A percentile compares a stretch with the other conserved stretches of the same genome.
These are phyloP conservation scores for Mormyrus lacerda DNA, from an alignment of 2,113 vertebrate species.

Conservation along the genomic window DNA sequence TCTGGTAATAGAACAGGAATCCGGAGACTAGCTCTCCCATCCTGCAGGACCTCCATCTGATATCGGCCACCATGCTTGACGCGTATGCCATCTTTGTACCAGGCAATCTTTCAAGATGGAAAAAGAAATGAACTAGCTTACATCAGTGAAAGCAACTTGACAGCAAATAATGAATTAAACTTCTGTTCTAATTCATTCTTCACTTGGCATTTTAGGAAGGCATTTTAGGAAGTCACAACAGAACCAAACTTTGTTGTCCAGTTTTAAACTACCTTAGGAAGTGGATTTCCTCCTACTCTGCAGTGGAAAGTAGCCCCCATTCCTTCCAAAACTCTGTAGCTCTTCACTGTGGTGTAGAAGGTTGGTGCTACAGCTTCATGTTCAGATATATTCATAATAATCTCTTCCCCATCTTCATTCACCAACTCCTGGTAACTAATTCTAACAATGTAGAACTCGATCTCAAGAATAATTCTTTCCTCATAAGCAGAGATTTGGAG, in stretches of 20 bases:
- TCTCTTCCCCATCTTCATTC: conserved; percentile 81
- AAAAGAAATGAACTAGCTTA: background rate
- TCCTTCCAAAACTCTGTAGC: conserved; percentile 88
- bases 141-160: background rate
- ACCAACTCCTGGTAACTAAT: conserved; percentile 83
- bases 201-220: background rate
- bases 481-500: conserved; percentile 90
- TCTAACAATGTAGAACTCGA: conserved; percentile 89
- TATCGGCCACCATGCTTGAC: conserved; percentile 73
- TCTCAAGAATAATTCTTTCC: conserved; percentile 91
- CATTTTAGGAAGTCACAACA: background rate
- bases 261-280: conserved; percentile 78
- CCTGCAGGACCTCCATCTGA: conserved; percentile 82
- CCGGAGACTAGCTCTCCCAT: conserved; percentile 83
- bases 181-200: background rate
- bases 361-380: conserved; percentile 72
- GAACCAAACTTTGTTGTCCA: background rate
- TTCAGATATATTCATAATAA: conserved; percentile 73
- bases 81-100: conserved; percentile 96
- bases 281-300: conserved; percentile 78
- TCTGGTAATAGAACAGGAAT: conserved; percentile 81
- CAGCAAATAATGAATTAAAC: background rate
- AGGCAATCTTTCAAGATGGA: conserved; percentile 69
- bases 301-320: conserved; percentile 93
- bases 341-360: conserved; percentile 82